Evolutionary conservation across 2,797 vertebrate genomes (phyloP).

Genomic region (Pangasius sanitwongsei): DNA sequence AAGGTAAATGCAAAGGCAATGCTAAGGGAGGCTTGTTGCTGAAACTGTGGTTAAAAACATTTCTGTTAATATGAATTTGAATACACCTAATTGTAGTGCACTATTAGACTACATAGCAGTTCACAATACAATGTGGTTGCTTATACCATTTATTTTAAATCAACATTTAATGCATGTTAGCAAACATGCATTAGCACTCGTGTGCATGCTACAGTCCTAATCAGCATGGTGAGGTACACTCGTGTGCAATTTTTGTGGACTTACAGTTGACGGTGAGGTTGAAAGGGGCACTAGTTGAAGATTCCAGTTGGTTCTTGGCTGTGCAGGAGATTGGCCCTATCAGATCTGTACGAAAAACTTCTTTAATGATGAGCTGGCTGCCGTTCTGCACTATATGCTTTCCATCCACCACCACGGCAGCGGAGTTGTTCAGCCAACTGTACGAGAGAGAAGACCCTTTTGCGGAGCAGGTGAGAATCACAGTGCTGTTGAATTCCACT

Average conservation of each 20-base stretch:
- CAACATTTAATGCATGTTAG: background rate
- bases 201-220: background rate
- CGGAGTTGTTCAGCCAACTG: conserved; percentile 61
- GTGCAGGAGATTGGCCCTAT: conserved; percentile 62
- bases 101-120: background rate
- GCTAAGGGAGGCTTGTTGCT: background rate
- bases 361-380: conserved; percentile 57
- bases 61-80: background rate
- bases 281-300: conserved; percentile 57
- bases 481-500: conserved; percentile 63
- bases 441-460: conserved; percentile 69
- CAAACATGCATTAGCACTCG: background rate
- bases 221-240: background rate
- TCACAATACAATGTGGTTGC: background rate
- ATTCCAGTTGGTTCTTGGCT: conserved; percentile 60
- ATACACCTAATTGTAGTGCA: background rate
- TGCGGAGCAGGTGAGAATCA: conserved; percentile 67
- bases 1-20: background rate
- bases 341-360: conserved; percentile 63
- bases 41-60: background rate
- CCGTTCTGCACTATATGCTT: background rate
- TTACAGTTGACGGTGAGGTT: conserved; percentile 70
- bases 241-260: conserved; percentile 49
- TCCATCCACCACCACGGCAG: conserved; percentile 20
- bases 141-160: background rate